These are phyloP conservation scores for Manis pentadactyla DNA, from an alignment of 2,797 vertebrate genomes.

Conservation along the genomic window DNA sequence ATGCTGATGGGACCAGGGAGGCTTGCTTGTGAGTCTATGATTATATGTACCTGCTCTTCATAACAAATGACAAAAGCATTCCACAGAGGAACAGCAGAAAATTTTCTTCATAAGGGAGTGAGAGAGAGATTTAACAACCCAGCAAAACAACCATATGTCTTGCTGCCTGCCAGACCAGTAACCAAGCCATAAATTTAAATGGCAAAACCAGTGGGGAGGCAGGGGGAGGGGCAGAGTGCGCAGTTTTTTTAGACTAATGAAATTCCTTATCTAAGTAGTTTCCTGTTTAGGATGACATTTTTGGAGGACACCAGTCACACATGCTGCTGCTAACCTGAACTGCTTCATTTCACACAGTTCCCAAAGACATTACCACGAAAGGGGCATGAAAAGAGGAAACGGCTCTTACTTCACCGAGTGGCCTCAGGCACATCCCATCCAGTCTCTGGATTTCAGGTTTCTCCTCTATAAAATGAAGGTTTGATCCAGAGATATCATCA, in stretches of 20 bases:
- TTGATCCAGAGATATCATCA: background rate
- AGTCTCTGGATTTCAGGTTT: background rate
- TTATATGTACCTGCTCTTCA: conserved; percentile 38
- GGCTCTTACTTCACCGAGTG: fast-evolving
- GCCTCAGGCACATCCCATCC: background rate
- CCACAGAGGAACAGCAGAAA: conserved; percentile 44
- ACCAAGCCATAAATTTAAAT: conserved; percentile 60
- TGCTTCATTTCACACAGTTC: background rate
- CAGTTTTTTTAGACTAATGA: background rate
- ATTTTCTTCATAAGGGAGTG: background rate
- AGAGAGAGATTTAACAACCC: conserved; percentile 50
- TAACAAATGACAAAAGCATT: conserved; percentile 64
- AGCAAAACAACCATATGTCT: conserved; percentile 54
- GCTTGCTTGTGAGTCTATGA: background rate
- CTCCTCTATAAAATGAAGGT: background rate
- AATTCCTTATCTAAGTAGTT: conserved; percentile 11
- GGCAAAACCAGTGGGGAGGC: background rate
- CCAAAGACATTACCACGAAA: background rate
- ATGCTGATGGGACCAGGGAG: background rate
- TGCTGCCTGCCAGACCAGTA: conserved; percentile 49
- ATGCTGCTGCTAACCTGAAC: background rate
- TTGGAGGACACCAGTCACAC: background rate
- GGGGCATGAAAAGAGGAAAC: background rate
- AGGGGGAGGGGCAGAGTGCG: background rate
- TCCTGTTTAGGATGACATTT: background rate